These are phyloP conservation scores for Melanotaenia maccullochi DNA, from an alignment of 2,797 vertebrate genomes.

Conservation along the genomic window DNA sequence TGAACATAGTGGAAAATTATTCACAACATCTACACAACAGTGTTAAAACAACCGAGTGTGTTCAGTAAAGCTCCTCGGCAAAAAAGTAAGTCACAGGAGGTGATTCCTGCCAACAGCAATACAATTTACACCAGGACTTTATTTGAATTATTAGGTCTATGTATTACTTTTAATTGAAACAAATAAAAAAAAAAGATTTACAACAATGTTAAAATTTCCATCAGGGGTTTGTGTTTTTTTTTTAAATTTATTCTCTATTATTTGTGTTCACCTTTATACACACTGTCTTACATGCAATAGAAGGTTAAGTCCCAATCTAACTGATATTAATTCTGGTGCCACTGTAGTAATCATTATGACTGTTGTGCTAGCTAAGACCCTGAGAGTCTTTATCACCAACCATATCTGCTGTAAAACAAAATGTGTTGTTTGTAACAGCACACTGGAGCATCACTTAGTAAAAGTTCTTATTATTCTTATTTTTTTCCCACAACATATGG, in stretches of 20 bases:
- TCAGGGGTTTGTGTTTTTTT: too few species aligned
- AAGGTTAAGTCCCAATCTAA: conserved; percentile 5
- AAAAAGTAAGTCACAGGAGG: neutral
- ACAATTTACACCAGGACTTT: neutral
- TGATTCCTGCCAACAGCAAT: neutral
- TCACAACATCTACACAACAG: too few species aligned
- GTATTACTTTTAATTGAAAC: too few species aligned
- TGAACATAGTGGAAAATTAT: neutral
- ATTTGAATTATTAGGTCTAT: neutral
- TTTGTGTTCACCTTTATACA: neutral
- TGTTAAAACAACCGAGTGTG: neutral
- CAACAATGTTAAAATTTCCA: too few species aligned
- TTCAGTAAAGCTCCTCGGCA: neutral
- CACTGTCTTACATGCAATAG: neutral
- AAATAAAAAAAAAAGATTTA: too few species aligned
- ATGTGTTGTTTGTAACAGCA: neutral
- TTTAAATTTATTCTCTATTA: neutral
- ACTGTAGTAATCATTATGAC: conserved; percentile 8
- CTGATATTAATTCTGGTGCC: neutral
- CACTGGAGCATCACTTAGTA: neutral
- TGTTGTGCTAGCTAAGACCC: neutral
- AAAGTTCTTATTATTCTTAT: neutral
- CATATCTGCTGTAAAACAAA: neutral
- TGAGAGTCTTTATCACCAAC: neutral
- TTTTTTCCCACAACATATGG: neutral